Percentiles rank a stretch among this genome's conserved stretches.
phyloP scores from a whole-genome alignment of 2,797 vertebrate genomes.

The Salarias fasciatus region DNA sequence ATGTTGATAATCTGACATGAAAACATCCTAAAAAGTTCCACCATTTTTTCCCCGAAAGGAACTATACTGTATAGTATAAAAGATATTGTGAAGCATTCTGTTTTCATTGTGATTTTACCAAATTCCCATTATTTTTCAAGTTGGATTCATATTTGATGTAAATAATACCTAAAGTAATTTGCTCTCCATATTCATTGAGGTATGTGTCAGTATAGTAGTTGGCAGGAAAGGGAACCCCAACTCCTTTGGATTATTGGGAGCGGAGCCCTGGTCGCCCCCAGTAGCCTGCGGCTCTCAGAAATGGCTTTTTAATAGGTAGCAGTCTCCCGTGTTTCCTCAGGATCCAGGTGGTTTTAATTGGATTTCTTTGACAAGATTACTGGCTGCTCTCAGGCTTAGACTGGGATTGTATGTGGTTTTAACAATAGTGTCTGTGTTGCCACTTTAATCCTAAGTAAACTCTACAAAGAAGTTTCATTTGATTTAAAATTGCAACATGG shows the following conservation, averaged over 20 bases:
- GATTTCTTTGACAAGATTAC: slow-evolving; percentile 66
- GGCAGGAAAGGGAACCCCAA: slow-evolving; percentile 33
- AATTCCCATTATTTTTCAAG: too few relatives aligned
- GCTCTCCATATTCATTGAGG: neutral
- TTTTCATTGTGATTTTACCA: too few relatives aligned
- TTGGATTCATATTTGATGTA: too few relatives aligned
- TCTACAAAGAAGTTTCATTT: slow-evolving; percentile 42
- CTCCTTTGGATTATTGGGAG: slow-evolving; percentile 33
- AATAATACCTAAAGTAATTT: too few relatives aligned
- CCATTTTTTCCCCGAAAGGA: too few relatives aligned
- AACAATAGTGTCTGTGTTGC: slow-evolving; percentile 19
- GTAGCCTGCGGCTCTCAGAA: slow-evolving; percentile 51
- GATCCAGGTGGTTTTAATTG: slow-evolving; percentile 69
- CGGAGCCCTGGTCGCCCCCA: slow-evolving; percentile 17
- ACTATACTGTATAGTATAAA: too few relatives aligned
- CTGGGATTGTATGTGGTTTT: slow-evolving; percentile 27
- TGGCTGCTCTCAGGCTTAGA: slow-evolving; percentile 43
- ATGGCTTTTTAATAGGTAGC: slow-evolving; percentile 57
- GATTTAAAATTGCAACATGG: slow-evolving; percentile 40
- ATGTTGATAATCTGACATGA: too few relatives aligned
- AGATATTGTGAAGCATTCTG: too few relatives aligned
- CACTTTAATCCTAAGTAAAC: slow-evolving; percentile 45
- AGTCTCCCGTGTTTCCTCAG: slow-evolving; percentile 55
- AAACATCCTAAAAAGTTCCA: too few relatives aligned
- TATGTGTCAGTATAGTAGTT: neutral